These are phyloP conservation scores for Paedocypris micromegethes DNA, from an alignment of 2,797 vertebrate species.

Conservation along the genomic window DNA sequence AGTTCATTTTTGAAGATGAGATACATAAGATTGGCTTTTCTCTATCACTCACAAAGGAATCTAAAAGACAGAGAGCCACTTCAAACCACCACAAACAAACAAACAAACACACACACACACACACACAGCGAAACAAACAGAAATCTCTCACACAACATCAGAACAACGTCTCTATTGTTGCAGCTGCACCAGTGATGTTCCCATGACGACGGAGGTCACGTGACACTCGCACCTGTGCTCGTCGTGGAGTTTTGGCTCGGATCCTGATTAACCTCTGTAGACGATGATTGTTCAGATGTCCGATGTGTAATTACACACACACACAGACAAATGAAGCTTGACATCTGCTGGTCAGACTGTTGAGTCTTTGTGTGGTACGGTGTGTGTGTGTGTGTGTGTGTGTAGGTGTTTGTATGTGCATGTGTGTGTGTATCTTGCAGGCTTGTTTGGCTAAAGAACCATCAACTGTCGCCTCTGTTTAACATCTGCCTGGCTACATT, in stretches of 20 bases:
- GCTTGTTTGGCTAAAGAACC: conserved; percentile 19
- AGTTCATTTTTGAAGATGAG: too few relatives aligned
- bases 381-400: conserved; percentile 7
- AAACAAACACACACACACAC: too few relatives aligned
- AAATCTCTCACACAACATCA: not conserved
- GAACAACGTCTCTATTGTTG: not conserved
- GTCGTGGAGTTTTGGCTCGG: too few relatives aligned
- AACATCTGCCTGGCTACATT: conserved; percentile 15
- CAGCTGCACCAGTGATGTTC: not conserved
- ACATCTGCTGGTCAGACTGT: conserved; percentile 7
- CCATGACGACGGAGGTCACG: not conserved
- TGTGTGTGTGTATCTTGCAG: not conserved
- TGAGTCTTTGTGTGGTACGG: not conserved
- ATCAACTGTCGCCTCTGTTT: not conserved
- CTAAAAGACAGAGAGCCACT: too few relatives aligned
- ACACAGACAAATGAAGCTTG: conserved; percentile 1
- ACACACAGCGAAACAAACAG: too few relatives aligned
- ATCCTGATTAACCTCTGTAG: conserved; percentile 10
- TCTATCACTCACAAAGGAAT: too few relatives aligned
- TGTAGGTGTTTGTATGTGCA: not conserved
- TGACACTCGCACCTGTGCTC: too few relatives aligned
- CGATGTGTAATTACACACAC: conserved; percentile 11
- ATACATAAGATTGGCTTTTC: too few relatives aligned
- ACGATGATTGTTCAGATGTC: conserved; percentile 15
- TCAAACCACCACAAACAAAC: too few relatives aligned